Conservation (phyloP, 2,888 invertebrate species). For the Carterocephalus palaemon region DNA sequence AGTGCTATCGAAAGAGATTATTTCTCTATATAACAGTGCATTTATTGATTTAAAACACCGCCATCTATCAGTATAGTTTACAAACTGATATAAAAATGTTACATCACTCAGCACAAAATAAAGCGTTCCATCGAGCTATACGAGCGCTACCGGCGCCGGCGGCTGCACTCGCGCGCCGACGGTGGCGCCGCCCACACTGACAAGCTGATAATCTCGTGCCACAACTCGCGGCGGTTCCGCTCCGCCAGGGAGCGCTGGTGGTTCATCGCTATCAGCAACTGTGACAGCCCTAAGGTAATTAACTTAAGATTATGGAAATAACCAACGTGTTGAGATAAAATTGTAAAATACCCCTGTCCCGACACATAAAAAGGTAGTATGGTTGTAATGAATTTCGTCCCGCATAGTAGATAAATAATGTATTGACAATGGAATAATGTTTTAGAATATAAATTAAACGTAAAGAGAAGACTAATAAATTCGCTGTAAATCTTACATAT, state of each 20-base stretch:
- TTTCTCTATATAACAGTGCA: too few relatives aligned
- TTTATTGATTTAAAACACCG: not conserved
- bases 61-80: not conserved
- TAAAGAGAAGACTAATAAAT: too few relatives aligned
- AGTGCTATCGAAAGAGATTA: too few relatives aligned
- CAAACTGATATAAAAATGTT: not conserved
- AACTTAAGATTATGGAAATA: too few relatives aligned
- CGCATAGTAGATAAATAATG: too few relatives aligned
- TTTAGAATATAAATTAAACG: too few relatives aligned
- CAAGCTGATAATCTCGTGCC: constrained; percentile 76
- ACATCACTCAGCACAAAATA: constrained; percentile 55
- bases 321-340: not conserved
- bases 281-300: constrained; percentile 81
- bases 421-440: too few relatives aligned
- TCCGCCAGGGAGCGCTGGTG: constrained; percentile 95
- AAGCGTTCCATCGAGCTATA: constrained; percentile 62
- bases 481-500: too few relatives aligned
- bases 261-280: constrained; percentile 93
- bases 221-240: constrained; percentile 84
- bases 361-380: too few relatives aligned
- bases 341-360: too few relatives aligned
- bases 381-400: too few relatives aligned
- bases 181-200: constrained; percentile 40
- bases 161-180: constrained; percentile 44
- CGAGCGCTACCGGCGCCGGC: constrained; percentile 54